These are phyloP conservation scores for Dasypus novemcinctus DNA, from an alignment of 2,113 vertebrate species.

Conservation along the genomic window DNA sequence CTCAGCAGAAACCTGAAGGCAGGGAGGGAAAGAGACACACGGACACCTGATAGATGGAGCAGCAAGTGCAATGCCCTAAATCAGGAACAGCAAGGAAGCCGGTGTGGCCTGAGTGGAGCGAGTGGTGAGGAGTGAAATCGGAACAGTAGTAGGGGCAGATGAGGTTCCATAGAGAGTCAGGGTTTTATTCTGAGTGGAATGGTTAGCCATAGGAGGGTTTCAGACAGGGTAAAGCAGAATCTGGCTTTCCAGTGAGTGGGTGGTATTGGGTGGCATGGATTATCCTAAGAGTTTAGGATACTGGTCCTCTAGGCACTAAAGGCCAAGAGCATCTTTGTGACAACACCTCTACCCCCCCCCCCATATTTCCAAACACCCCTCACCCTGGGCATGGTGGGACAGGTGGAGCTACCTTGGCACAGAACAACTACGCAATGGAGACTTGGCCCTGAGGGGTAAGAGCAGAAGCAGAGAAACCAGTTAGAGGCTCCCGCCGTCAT, in stretches of 20 bases:
- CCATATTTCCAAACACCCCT: neutral
- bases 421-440: neutral
- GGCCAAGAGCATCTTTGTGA: neutral
- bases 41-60: too few relatives aligned
- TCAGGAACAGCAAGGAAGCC: neutral
- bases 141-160: too few relatives aligned
- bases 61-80: neutral
- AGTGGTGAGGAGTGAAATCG: neutral
- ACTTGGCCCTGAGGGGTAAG: neutral
- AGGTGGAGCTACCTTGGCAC: neutral
- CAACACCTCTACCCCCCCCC: neutral
- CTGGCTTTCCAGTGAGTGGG: neutral
- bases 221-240: neutral
- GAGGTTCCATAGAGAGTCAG: neutral
- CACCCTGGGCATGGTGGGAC: neutral
- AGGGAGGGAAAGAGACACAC: accelerated
- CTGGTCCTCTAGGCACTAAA: neutral
- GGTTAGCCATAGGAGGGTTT: neutral
- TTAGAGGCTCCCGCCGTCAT: neutral
- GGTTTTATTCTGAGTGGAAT: neutral
- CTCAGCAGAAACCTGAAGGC: neutral
- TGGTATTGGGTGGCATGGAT: too few relatives aligned
- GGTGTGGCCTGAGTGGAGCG: too few relatives aligned
- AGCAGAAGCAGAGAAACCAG: neutral
- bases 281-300: neutral